Conservation (phyloP, 2,113 vertebrate species). For the Aptenodytes patagonicus region DNA sequence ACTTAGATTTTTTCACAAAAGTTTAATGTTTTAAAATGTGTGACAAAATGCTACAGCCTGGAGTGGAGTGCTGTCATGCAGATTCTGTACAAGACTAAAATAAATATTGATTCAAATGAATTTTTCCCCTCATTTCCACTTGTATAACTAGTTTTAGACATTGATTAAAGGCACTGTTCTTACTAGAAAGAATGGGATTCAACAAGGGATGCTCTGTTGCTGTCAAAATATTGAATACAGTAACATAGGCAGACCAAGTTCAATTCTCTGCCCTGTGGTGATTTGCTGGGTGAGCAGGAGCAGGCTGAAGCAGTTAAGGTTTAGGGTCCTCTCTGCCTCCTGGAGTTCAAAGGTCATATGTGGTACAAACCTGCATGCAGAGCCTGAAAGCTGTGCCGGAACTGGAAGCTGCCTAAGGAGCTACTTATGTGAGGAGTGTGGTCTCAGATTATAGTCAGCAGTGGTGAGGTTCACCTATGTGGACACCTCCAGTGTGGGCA, state of each 20-base stretch:
- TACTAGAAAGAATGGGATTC: background rate
- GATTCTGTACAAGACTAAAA: background rate
- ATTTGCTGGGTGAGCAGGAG: background rate
- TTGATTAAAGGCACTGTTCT: background rate
- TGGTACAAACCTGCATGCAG: background rate
- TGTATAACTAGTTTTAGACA: background rate
- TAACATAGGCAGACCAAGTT: background rate
- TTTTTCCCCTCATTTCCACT: background rate
- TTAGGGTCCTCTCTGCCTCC: background rate
- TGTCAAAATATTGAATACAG: background rate
- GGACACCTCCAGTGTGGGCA: background rate
- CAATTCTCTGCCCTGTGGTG: background rate
- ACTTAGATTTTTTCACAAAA: background rate
- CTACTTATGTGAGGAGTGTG: background rate
- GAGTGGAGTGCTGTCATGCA: background rate
- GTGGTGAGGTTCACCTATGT: background rate
- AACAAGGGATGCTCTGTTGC: background rate
- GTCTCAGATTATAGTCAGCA: background rate
- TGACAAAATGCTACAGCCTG: background rate
- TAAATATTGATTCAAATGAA: background rate
- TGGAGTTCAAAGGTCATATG: background rate
- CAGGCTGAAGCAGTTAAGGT: background rate
- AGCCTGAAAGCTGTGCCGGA: background rate
- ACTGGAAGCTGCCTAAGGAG: background rate
- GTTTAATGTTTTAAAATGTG: background rate